Evolutionary conservation across 2,888 invertebrate species (phyloP).

Genomic region (Tipula lateralis): DNA sequence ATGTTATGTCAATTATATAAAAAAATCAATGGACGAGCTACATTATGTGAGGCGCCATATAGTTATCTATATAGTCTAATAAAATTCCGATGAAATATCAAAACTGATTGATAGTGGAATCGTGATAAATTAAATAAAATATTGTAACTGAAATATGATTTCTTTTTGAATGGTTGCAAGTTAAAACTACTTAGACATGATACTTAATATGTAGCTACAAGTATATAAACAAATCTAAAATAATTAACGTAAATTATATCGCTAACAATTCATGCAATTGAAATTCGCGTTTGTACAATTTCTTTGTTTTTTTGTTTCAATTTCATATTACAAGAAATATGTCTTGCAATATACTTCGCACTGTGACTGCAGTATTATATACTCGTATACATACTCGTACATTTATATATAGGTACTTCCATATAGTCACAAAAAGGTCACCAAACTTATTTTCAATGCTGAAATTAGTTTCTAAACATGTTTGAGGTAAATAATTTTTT

Average conservation of each 20-base stretch:
- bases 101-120: background rate
- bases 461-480: background rate
- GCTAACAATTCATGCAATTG: background rate
- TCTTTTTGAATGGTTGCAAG: background rate
- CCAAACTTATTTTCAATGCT: background rate
- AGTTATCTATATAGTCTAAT: background rate
- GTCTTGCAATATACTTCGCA: background rate
- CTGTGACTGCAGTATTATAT: no score
- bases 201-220: background rate
- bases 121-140: background rate
- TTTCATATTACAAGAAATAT: background rate
- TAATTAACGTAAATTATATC: background rate
- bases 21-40: background rate
- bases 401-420: background rate
- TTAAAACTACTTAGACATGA: background rate
- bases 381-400: background rate
- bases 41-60: background rate
- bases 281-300: background rate
- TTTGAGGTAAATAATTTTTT: background rate
- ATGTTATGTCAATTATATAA: background rate
- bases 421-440: background rate
- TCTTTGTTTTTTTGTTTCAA: background rate
- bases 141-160: background rate
- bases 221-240: constrained; percentile 11
- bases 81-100: background rate